A percentile compares a stretch with the other conserved stretches of the same genome.
These are phyloP conservation scores for Tragelaphus eurycerus DNA, from an alignment of 2,797 vertebrate genomes.

Conservation along the genomic window DNA sequence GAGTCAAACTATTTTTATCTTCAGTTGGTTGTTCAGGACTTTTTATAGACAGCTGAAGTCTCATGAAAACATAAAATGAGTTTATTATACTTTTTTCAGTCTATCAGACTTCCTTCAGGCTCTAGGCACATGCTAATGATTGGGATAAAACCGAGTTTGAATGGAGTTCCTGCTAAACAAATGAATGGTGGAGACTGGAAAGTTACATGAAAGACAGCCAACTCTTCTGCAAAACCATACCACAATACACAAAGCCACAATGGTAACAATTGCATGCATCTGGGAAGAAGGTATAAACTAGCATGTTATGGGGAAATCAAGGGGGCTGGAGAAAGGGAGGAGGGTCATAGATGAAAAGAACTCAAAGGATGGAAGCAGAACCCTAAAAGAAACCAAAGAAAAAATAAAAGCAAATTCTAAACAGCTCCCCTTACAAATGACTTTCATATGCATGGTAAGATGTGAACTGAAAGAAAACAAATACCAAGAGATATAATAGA, in stretches of 20 bases:
- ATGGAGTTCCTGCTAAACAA: neutral
- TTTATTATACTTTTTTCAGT: neutral
- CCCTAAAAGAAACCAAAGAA: constrained; percentile 54
- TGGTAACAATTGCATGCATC: constrained; percentile 1
- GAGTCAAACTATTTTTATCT: constrained; percentile 43
- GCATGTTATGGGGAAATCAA: neutral
- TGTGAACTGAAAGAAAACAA: constrained; percentile 59
- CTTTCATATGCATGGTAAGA: constrained; percentile 75
- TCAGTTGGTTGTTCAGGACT: neutral
- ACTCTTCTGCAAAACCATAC: constrained; percentile 35
- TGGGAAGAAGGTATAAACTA: constrained; percentile 34
- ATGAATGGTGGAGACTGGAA: constrained; percentile 34
- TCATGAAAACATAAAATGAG: constrained; percentile 48
- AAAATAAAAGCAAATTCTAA: constrained; percentile 67
- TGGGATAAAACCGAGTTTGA: constrained; percentile 50
- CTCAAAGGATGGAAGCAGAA: constrained; percentile 42
- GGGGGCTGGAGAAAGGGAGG: neutral
- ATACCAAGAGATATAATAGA: constrained; percentile 63
- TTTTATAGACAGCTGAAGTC: constrained; percentile 36
- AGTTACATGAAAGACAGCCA: constrained; percentile 5
- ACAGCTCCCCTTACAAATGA: constrained; percentile 74
- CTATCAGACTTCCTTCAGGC: constrained; percentile 35
- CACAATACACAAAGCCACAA: neutral
- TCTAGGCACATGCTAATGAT: neutral
- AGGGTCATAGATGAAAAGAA: constrained; percentile 39